Evolutionary conservation across 2,888 invertebrate species (phyloP), one percentile per base, ranked within the genome.

Genomic region (Labia minor): DNA sequence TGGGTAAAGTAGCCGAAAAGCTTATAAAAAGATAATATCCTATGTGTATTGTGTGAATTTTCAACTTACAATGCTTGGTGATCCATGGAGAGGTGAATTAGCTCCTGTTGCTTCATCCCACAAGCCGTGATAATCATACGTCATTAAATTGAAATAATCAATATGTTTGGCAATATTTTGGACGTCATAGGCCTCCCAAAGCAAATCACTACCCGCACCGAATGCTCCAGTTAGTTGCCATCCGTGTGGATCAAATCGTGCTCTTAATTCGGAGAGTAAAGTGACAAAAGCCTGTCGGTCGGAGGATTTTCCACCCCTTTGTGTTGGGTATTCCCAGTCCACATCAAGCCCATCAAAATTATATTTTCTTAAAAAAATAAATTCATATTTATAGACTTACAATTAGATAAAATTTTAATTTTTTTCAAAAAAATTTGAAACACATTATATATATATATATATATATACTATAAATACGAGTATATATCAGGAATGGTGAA

Each of bases 61-160:
- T n/a, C 8, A 67, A 76, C 85, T 81, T 78, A 91, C 91, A 77
- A 92, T 85, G 77, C 84, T 89, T 1, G 49, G 49, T 0, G 73
- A 71, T 0, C 85, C 82, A 20, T 78, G 79, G 8, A 94, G 74
- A 0, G 93, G 93, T 0, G 92, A 87, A 74, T 93, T 92, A 10
- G 90, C 86, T 0, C 89, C 88, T 0, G 90, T 85, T 67, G 79
- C 80, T 0, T 80, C 80, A 72, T 92, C 89, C 92, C 92, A 92
- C 4, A 87, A 83, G 0, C 92, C 92, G 71, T 92, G 91, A 76
- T 92, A 93, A 76, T 94, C 93, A 76, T 94, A 94, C 69, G 89
- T 88, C 92, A 92, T 93, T 75, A 92, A 83, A 72, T 92, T 90
- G 49, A 92, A 82, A 67, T 83, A 85, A 69, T 78, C 76, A 19